Base-by-base conservation (phyloP, 2,113 vertebrate species). In the Elanoides forficatus region DNA sequence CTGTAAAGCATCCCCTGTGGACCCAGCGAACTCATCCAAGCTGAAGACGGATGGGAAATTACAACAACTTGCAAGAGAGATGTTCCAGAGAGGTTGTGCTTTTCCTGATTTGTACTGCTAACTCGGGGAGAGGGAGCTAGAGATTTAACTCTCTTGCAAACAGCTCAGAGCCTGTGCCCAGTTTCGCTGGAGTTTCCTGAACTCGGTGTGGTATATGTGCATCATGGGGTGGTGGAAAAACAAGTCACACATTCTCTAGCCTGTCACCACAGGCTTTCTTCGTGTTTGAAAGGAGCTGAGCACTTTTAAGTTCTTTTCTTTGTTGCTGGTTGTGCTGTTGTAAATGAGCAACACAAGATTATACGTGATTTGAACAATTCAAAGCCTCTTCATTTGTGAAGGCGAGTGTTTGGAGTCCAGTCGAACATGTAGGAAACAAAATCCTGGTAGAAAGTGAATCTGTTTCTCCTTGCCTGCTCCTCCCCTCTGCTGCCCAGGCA, bases 31-130 rank as follows among this genome's bases (percentile, higher is more conserved):
- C 90, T 88, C 83, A 91, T 59, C 93, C 19, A 21, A 79, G 76
- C 80, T 84, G 88, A 78, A 92, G 95, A 83, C 15, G 30, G 88
- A 90, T 96, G 94, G 93, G 88, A 97, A 95, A 91, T 95, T 74
- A 71, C 86, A 90, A 50, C 76, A 74, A 67, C 95, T 92, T 97
- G 80, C 86, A 67, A 83, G 80, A 94, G 68, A 67, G 67, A 70
- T 83, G 75, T 88, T 93, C 75, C 88, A 88, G 82, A 94, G 68
- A 55, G 56, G 71, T 81, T 88, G 47, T 93, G 92, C 55, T 83
- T 88, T 88, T 53, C 1, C 6, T 88, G 91, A 86, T 78, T 53
- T 62, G 55, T 86, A 6, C 83, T 91, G 22, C 36, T 71, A 4
- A 23, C 48, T 55, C 2, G 0, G 27, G 55, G 55, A 45, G 38